Base-by-base conservation (phyloP, 1,140 invertebrate genomes). In the Himalopsyche phryganea region DNA sequence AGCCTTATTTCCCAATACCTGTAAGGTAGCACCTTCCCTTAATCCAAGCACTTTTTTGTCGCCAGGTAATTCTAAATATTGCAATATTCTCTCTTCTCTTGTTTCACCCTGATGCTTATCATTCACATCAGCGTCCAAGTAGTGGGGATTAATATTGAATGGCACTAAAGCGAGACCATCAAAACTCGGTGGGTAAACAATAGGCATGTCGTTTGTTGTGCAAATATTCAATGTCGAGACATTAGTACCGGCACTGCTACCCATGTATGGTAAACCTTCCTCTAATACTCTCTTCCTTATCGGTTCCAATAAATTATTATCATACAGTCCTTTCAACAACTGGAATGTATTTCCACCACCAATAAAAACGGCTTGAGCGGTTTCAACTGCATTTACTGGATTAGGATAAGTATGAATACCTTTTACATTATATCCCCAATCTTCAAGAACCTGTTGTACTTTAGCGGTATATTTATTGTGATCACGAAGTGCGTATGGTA, bases 111-210 rank as follows among this genome's bases (percentile, higher is more conserved):
- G 88, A 70, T 91, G 88, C 55, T 72, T 85, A 54, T 79, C 81
- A 66, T 71, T 78, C 11, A 75, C 66, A 64, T 84, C 74, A 36
- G 81, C 68, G 49, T 92, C 89, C 61, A 89, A 69, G 69, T 90
- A 93, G 72, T 93, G 90, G 32, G 90, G 88, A 73, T 92, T 93
- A 38, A 93, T 91, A 70, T 93, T 92, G 69, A 92, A 92, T 2
- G 88, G 87, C 2, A 93, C 83, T 11, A 93, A 76, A 14, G 75
- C 77, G 36, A 92, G 73, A 6, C 87, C 89, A 58, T 85, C 75
- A 74, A 92, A 91, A 51, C 74, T 80, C 17, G 85, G 86, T 57
- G 89, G 89, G 71, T 85, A 85, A 36, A 86, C 82, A 49, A 93
- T 90, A 4, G 90, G 90, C 90, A 91, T 92, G 71, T 91, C 90